Conservation (phyloP, 2,113 vertebrate species). For the Oncorhynchus masou region DNA sequence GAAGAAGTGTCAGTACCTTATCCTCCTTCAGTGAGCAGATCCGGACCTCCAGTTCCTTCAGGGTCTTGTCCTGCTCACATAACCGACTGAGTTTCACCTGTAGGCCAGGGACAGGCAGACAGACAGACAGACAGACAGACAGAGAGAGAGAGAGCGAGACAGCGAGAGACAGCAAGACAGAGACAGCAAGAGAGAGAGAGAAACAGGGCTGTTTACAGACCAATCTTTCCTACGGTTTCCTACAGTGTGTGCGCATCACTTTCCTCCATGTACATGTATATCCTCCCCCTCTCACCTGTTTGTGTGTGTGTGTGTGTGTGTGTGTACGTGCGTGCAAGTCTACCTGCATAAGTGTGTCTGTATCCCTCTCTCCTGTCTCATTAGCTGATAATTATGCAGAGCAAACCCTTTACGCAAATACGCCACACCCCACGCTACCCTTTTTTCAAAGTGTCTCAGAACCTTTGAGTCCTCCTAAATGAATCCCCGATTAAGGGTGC, state of each 20-base stretch:
- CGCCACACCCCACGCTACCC: slow-evolving; percentile 28
- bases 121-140: neutral
- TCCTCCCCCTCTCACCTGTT: neutral
- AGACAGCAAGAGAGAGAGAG: no score
- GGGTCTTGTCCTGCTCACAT: slow-evolving; percentile 93
- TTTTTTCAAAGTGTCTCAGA: slow-evolving; percentile 23
- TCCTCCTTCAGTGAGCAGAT: slow-evolving; percentile 93
- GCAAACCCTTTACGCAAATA: slow-evolving; percentile 33
- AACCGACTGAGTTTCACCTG: slow-evolving; percentile 91
- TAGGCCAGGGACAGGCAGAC: slow-evolving; percentile 34
- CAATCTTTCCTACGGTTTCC: no score
- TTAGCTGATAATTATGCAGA: slow-evolving; percentile 29
- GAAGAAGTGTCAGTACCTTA: slow-evolving; percentile 76
- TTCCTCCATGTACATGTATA: neutral
- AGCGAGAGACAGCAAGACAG: no score
- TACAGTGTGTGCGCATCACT: neutral
- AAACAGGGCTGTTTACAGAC: neutral
- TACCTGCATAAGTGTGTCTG: no score
- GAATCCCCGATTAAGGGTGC: slow-evolving; percentile 30
- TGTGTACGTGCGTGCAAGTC: neutral
- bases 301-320: slow-evolving; percentile 3
- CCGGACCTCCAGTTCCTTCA: slow-evolving; percentile 88
- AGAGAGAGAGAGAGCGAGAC: no score
- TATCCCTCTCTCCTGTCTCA: neutral
- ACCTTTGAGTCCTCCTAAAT: slow-evolving; percentile 32